Evolutionary conservation across 1,140 invertebrate species (phyloP).

Genomic region (Helicoverpa armigera): DNA sequence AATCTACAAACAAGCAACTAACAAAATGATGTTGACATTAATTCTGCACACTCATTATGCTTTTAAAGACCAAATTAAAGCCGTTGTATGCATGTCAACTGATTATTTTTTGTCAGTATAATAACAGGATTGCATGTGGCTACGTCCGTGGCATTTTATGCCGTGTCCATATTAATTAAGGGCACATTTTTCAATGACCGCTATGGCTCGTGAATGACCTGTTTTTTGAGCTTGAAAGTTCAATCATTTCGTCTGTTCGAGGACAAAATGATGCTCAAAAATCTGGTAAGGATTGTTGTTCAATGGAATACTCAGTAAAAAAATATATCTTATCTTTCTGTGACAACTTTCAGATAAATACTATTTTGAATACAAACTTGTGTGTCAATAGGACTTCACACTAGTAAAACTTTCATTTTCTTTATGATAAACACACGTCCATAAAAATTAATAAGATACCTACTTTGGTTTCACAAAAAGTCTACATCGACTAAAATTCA

Average conservation of each 20-base stretch:
- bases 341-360: no score
- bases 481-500: neutral
- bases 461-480: no score
- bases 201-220: neutral
- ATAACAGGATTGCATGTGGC: conserved; percentile 5
- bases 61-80: neutral
- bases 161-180: conserved; percentile 6
- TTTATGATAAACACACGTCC: no score
- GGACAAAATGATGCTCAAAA: neutral
- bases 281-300: no score
- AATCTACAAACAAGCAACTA: no score
- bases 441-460: no score
- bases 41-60: neutral
- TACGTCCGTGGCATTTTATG: conserved; percentile 19
- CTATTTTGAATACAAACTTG: no score
- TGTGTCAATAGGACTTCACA: no score
- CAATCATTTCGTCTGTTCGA: neutral
- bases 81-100: neutral
- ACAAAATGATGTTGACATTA: no score
- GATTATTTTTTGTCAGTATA: neutral
- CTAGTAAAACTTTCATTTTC: no score
- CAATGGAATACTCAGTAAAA: no score
- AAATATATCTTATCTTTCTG: no score
- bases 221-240: conserved; percentile 7
- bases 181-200: neutral